Conservation (phyloP, 2,888 invertebrate genomes). For the Drosophila falleni region DNA sequence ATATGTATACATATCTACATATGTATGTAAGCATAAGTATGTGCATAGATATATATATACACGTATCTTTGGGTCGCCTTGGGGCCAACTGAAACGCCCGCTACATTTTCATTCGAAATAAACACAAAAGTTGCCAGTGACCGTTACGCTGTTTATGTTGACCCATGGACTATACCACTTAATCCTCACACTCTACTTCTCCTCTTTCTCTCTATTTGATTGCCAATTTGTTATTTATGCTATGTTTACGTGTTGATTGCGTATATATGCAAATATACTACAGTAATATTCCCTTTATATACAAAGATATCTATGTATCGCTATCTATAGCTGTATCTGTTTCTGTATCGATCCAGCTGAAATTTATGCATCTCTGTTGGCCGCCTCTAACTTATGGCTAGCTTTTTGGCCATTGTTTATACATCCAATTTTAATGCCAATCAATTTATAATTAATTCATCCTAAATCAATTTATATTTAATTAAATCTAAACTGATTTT, state of each 20-base stretch:
- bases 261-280: constrained; percentile 67
- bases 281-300: constrained; percentile 33
- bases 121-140: constrained; percentile 48
- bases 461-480: constrained; percentile 17
- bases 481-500: constrained; percentile 18
- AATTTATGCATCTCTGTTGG: constrained; percentile 42
- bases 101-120: constrained; percentile 39
- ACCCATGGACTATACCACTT: neutral
- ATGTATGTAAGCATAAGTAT: neutral
- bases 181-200: too few species aligned
- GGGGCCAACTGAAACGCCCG: constrained; percentile 27
- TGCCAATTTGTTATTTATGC: constrained; percentile 76
- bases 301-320: constrained; percentile 24
- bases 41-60: constrained; percentile 3
- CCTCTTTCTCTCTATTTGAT: constrained; percentile 18
- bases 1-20: constrained; percentile 1
- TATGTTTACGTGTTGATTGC: constrained; percentile 76
- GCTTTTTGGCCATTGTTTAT: constrained; percentile 2
- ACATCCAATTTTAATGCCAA: constrained; percentile 8
- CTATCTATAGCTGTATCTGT: constrained; percentile 24
- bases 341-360: constrained; percentile 34
- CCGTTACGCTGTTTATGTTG: constrained; percentile 29
- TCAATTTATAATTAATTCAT: constrained; percentile 27
- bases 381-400: constrained; percentile 24
- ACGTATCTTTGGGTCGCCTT: constrained; percentile 12